Conservation (phyloP, 92 coral and sea anemone genomes). For the Nematostella vectensis region DNA sequence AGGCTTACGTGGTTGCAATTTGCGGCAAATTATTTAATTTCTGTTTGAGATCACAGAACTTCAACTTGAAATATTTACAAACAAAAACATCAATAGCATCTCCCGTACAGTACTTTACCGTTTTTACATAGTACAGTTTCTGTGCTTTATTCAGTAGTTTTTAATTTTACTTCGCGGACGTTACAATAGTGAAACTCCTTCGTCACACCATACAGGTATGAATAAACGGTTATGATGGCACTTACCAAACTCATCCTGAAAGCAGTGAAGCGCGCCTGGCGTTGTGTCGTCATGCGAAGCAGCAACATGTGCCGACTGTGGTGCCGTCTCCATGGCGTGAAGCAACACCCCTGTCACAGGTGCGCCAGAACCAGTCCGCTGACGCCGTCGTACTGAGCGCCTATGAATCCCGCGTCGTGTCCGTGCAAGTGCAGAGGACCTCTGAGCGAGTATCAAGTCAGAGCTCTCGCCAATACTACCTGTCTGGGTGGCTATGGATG, state of each 20-base stretch:
- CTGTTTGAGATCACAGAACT: too few relatives aligned
- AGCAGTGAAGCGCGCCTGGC: conserved; percentile 90
- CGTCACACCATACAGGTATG: too few relatives aligned
- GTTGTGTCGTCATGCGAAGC: conserved; percentile 86
- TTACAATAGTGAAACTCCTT: too few relatives aligned
- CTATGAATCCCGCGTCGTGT: conserved; percentile 69
- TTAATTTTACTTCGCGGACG: too few relatives aligned
- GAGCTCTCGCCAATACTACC: conserved; percentile 84
- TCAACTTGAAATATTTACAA: too few relatives aligned
- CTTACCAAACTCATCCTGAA: conserved; percentile 88
- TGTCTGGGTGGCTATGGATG: conserved; percentile 77
- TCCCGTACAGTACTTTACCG: too few relatives aligned
- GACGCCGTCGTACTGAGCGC: conserved; percentile 54
- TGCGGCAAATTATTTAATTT: too few relatives aligned
- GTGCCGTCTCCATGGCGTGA: conserved; percentile 56
- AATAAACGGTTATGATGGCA: too few relatives aligned
- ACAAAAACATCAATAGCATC: too few relatives aligned
- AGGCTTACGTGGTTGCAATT: too few relatives aligned
- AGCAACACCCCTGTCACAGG: conserved; percentile 39
- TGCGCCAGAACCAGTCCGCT: conserved; percentile 49
- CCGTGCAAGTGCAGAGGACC: conserved; percentile 73
- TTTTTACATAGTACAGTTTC: too few relatives aligned
- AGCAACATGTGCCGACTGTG: conserved; percentile 70
- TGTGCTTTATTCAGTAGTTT: too few relatives aligned
- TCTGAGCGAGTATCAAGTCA: conserved; percentile 49